phyloP scores from a whole-genome alignment of 1,140 invertebrate species.

The Arctopsyche grandis region DNA sequence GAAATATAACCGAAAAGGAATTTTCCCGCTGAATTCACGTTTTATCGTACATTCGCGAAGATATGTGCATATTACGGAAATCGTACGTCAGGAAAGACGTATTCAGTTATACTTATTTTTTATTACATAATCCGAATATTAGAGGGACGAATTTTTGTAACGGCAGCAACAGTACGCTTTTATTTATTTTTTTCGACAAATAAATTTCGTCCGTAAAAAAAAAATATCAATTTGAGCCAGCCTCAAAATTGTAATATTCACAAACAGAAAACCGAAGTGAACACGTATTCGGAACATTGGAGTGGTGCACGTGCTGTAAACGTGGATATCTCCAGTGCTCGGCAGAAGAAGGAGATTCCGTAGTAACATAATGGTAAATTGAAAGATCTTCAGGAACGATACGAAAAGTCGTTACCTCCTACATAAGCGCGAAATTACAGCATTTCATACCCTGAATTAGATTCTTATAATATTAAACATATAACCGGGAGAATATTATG shows the following conservation, averaged over 20 bases:
- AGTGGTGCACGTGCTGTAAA: neutral
- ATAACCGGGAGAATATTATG: no score
- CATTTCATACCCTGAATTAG: neutral
- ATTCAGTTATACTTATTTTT: conserved; percentile 12
- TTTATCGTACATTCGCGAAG: conserved; percentile 11
- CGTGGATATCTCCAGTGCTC: neutral
- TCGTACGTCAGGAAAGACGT: conserved; percentile 30
- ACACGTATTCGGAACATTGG: neutral
- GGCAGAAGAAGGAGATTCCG: neutral
- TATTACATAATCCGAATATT: conserved; percentile 9
- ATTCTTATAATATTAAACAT: neutral
- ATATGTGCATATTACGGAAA: conserved; percentile 35
- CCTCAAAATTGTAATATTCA: neutral
- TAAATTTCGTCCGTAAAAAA: neutral
- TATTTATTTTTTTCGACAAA: conserved; percentile 2
- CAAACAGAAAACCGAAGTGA: neutral
- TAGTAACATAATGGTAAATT: conserved; percentile 26
- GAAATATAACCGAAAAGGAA: neutral
- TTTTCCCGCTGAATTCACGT: conserved; percentile 28
- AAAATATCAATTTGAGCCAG: neutral
- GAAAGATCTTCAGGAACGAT: conserved; percentile 25
- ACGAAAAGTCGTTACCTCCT: conserved; percentile 29
- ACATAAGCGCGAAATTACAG: neutral
- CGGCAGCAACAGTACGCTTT: no score
- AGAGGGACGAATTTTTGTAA: neutral